These are phyloP conservation scores for Spheniscus humboldti DNA, from an alignment of 2,797 vertebrate species.

Conservation along the genomic window DNA sequence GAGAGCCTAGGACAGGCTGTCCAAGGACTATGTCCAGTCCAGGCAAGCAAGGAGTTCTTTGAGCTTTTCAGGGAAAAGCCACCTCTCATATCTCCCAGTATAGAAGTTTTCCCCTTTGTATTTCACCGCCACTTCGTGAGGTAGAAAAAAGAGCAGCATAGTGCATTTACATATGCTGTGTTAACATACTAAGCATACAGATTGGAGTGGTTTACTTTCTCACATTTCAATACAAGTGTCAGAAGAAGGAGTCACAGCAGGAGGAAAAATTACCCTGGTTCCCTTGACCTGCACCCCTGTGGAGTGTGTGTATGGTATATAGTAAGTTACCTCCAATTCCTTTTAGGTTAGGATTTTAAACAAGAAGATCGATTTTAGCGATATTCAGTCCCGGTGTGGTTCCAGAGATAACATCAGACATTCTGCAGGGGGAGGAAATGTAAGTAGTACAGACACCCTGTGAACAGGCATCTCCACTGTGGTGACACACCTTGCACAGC, in stretches of 20 bases:
- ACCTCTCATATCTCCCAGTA: background rate
- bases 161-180: background rate
- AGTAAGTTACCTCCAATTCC: constrained; percentile 77
- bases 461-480: constrained; percentile 27
- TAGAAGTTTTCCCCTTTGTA: background rate
- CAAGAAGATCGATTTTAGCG: constrained; percentile 90
- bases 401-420: constrained; percentile 92
- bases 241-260: background rate
- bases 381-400: constrained; percentile 89
- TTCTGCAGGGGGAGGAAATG: constrained; percentile 87
- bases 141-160: background rate
- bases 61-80: background rate
- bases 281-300: background rate
- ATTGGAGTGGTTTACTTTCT: background rate
- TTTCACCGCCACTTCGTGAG: background rate
- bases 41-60: background rate
- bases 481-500: constrained; percentile 25
- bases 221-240: background rate
- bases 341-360: constrained; percentile 86
- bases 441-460: constrained; percentile 75
- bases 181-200: background rate
- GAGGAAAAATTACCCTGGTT: background rate
- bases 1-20: background rate
- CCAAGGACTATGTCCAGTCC: background rate
- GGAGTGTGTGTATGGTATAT: background rate